These are phyloP conservation scores for Tyto alba DNA, from an alignment of 2,113 vertebrate species.

Conservation along the genomic window DNA sequence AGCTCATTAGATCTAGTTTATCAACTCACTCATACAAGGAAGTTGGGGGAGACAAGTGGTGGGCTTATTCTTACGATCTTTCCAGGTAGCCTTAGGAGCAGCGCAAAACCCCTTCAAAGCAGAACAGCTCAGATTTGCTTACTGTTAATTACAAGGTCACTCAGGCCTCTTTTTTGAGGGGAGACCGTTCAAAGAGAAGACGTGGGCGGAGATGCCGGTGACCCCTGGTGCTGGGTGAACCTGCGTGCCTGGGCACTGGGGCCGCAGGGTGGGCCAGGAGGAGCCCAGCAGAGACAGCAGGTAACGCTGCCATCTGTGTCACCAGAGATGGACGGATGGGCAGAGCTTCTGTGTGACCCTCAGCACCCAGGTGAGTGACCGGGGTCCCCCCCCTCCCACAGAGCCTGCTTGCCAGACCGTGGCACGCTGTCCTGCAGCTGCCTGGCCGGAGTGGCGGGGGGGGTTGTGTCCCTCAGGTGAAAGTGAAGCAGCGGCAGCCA, in stretches of 20 bases:
- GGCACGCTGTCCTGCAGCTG: rapidly evolving
- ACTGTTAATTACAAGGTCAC: neutral
- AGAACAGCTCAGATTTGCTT: neutral
- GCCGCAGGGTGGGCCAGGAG: neutral
- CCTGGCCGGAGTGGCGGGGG: neutral
- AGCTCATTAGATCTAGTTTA: slow-evolving; percentile 34
- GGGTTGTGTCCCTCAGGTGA: neutral
- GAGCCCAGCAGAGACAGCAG: neutral
- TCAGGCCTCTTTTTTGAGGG: neutral
- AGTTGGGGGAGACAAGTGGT: neutral
- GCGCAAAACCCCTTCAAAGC: neutral
- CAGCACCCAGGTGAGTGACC: rapidly evolving
- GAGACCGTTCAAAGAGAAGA: neutral
- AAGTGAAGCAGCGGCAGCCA: neutral
- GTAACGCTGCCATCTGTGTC: neutral
- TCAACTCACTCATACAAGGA: neutral
- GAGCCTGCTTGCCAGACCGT: neutral
- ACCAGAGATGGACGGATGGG: neutral
- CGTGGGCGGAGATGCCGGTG: neutral
- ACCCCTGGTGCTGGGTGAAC: neutral
- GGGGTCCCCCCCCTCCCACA: neutral
- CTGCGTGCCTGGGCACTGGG: too few relatives aligned
- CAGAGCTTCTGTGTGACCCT: neutral
- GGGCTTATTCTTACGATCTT: neutral
- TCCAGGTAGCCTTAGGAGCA: neutral